A percentile compares a stretch with the other conserved stretches of the same genome.
These are phyloP conservation scores for Hydriomena furcata DNA, from an alignment of 2,888 invertebrate genomes.

Conservation along the genomic window DNA sequence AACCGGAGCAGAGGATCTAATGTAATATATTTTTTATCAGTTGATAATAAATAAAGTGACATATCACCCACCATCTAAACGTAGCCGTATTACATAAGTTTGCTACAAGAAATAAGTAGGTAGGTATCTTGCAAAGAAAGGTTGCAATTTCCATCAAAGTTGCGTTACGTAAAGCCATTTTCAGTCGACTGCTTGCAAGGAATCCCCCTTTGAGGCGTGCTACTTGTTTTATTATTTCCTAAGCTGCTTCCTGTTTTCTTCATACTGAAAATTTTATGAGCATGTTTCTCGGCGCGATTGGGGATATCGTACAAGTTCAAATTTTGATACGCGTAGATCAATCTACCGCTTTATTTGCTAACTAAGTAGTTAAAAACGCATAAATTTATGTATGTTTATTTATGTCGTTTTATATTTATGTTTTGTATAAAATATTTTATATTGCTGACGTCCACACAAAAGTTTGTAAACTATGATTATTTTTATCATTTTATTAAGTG, in stretches of 20 bases:
- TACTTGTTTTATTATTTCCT: slow-evolving; percentile 50
- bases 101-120: not conserved
- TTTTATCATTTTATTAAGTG: too few relatives aligned
- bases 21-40: too few relatives aligned
- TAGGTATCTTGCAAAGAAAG: slow-evolving; percentile 8
- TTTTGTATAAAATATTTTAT: too few relatives aligned
- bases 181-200: slow-evolving; percentile 26
- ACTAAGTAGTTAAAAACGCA: too few relatives aligned
- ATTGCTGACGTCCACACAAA: too few relatives aligned
- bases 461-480: too few relatives aligned
- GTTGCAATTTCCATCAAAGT: slow-evolving; percentile 28
- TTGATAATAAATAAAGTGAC: too few relatives aligned
- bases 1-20: too few relatives aligned
- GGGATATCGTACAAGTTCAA: not conserved
- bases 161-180: slow-evolving; percentile 26
- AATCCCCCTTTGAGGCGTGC: slow-evolving; percentile 34
- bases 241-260: slow-evolving; percentile 28
- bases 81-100: not conserved
- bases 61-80: too few relatives aligned
- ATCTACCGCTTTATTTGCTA: too few relatives aligned
- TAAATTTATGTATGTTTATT: too few relatives aligned
- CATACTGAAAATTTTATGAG: slow-evolving; percentile 10
- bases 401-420: too few relatives aligned
- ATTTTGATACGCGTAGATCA: not conserved
- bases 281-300: slow-evolving; percentile 3